Conservation (phyloP, 1,140 invertebrate genomes). For the Phortica variegata region DNA sequence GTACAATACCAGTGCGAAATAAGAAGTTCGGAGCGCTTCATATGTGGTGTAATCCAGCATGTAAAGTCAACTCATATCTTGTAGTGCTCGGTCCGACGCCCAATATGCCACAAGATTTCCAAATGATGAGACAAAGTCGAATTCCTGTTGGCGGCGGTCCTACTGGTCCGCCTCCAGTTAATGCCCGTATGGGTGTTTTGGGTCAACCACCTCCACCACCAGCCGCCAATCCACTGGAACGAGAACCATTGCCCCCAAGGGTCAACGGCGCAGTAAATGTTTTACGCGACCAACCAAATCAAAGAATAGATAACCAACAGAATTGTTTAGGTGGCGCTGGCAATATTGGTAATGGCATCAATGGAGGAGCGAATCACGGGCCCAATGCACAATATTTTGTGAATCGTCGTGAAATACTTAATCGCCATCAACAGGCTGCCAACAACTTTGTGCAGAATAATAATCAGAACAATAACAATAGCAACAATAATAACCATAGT, state of each 20-base stretch:
- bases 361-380: conserved; percentile 9
- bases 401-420: conserved; percentile 44
- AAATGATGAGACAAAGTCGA: conserved; percentile 50
- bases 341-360: background rate
- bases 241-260: background rate
- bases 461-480: conserved; percentile 46
- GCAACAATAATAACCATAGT: conserved; percentile 23
- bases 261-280: conserved; percentile 17
- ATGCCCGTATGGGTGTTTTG: conserved; percentile 16
- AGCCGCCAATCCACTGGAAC: conserved; percentile 22
- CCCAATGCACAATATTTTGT: conserved; percentile 45
- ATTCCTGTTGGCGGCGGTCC: conserved; percentile 33
- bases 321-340: conserved; percentile 16
- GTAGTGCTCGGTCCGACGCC: conserved; percentile 51
- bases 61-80: conserved; percentile 65
- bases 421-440: conserved; percentile 43
- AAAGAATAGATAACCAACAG: conserved; percentile 9
- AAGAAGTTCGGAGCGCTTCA: conserved; percentile 77
- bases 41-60: conserved; percentile 91
- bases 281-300: conserved; percentile 21
- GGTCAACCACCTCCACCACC: conserved; percentile 25
- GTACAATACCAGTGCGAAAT: conserved; percentile 72
- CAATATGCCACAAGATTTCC: conserved; percentile 49
- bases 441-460: conserved; percentile 41
- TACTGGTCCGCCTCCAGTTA: background rate